phyloP scores from a whole-genome alignment of 2,113 vertebrate genomes.

The Poeciliopsis turrubarensis region DNA sequence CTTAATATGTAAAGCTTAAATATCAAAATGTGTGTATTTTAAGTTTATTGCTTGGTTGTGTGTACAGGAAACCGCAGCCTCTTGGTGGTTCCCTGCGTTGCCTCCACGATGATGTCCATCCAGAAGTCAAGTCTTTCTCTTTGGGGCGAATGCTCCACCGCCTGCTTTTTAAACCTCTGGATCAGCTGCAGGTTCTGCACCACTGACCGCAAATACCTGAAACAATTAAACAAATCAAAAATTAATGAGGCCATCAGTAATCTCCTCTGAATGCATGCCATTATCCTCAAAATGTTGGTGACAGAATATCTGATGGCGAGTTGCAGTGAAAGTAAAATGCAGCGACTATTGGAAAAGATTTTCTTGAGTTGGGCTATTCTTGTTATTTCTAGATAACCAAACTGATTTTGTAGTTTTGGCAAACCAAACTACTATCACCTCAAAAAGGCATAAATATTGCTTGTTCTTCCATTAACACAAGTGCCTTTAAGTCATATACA shows the following conservation, averaged over 20 bases:
- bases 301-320: background rate
- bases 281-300: background rate
- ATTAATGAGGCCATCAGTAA: constrained; percentile 1
- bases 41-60: background rate
- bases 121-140: constrained; percentile 93
- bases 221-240: constrained; percentile 3
- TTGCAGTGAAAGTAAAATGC: background rate
- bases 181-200: constrained; percentile 94
- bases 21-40: too few relatives aligned
- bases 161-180: constrained; percentile 90
- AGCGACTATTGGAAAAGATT: too few relatives aligned
- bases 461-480: too few relatives aligned
- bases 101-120: constrained; percentile 96
- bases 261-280: background rate
- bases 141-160: constrained; percentile 85
- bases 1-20: too few relatives aligned
- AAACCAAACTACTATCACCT: too few relatives aligned
- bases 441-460: too few relatives aligned
- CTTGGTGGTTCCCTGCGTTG: constrained; percentile 86
- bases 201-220: constrained; percentile 93
- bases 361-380: too few relatives aligned
- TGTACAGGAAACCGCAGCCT: constrained; percentile 93
- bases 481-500: too few relatives aligned
- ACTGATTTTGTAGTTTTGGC: too few relatives aligned
- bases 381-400: too few relatives aligned